Conservation (phyloP, 2,888 invertebrate species). For the Heteromurus nitidus region DNA sequence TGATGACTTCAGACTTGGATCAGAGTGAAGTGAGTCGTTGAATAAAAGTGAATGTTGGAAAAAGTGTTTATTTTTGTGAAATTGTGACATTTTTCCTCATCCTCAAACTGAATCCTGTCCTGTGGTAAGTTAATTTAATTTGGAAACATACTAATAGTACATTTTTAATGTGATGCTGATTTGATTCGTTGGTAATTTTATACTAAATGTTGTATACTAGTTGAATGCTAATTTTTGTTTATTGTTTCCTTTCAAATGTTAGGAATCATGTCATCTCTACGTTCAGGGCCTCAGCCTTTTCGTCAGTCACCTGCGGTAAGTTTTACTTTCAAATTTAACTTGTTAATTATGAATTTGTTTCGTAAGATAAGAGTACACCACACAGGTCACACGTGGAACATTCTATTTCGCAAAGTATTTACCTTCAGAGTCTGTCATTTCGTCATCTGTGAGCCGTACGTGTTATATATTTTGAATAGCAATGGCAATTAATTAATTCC, state of each 20-base stretch:
- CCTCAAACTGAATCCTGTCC: background rate
- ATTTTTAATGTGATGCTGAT: background rate
- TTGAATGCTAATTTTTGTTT: no score
- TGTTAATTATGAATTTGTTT: no score
- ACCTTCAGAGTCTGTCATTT: no score
- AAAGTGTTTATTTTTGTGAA: background rate
- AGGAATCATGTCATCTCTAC: constrained; percentile 66
- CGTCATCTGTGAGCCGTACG: no score
- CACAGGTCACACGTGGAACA: no score
- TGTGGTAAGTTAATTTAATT: no score
- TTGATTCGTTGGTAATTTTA: background rate
- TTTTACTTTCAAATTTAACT: no score
- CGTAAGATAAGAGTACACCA: no score
- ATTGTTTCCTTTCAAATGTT: no score
- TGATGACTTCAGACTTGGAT: background rate
- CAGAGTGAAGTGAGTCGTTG: background rate
- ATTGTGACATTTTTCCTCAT: background rate
- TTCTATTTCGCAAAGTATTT: no score
- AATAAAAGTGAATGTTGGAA: background rate
- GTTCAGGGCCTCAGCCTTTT: constrained; percentile 70
- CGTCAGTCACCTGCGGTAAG: constrained; percentile 72
- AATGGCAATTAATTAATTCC: no score
- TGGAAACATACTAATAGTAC: background rate
- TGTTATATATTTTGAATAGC: no score
- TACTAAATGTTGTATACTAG: background rate